Conservation (phyloP, 2,888 invertebrate species). For the Cenopis cana region DNA sequence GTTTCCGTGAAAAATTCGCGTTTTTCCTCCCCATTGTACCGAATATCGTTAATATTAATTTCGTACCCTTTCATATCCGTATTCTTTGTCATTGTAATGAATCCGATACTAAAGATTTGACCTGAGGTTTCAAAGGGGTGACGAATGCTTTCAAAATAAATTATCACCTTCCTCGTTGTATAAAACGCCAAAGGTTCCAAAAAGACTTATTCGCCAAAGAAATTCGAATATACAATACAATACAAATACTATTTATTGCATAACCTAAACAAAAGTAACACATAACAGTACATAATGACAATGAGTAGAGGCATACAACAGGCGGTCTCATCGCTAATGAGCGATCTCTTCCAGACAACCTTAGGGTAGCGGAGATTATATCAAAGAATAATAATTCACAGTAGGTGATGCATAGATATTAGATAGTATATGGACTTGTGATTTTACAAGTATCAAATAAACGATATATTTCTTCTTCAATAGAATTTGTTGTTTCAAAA, state of each 20-base stretch:
- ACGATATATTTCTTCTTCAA: neutral
- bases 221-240: too few relatives aligned
- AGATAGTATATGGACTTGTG: too few relatives aligned
- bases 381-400: too few relatives aligned
- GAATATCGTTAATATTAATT: constrained; percentile 85
- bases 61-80: constrained; percentile 79
- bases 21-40: constrained; percentile 80
- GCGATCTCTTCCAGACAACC: too few relatives aligned
- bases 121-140: constrained; percentile 34
- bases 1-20: constrained; percentile 56
- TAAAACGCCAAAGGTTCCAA: neutral
- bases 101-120: constrained; percentile 52
- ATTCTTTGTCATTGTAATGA: constrained; percentile 81
- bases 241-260: too few relatives aligned
- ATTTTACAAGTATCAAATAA: neutral
- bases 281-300: too few relatives aligned
- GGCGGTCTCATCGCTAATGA: too few relatives aligned
- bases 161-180: constrained; percentile 27
- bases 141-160: constrained; percentile 23
- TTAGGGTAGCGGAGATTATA: too few relatives aligned
- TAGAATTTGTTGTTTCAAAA: neutral
- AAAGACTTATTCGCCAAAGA: neutral
- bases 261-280: too few relatives aligned
- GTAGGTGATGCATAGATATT: too few relatives aligned
- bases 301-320: too few relatives aligned